Base-by-base conservation (phyloP, 2,113 vertebrate species). In the Paramisgurnus dabryanus region DNA sequence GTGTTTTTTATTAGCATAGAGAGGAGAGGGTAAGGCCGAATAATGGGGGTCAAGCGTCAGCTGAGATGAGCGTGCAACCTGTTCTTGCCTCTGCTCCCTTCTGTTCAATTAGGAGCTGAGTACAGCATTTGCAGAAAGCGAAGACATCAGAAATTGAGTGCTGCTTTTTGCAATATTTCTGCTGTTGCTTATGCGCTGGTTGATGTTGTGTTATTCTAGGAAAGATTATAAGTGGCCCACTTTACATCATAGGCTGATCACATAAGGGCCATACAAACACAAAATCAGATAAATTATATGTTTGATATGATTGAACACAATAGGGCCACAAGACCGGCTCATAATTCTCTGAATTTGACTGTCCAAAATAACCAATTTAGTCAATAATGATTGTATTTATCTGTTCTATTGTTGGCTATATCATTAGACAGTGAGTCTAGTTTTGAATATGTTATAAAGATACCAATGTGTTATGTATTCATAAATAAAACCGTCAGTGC, bases 1-100 rank as follows among this genome's bases (percentile, higher is more conserved):
- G 7, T 75, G 15, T 47, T 73, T 18, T 13, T 50, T 49, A 64
- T 76, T 64, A 64, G 43, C 73, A 64, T 50, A 12, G 7, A 34
- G 18, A 74, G 41, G 18, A 49, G 22, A 75, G 22, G 22, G 4
- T 64, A 5, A 9, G 45, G 50, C 22, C 6, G 17, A 76, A 22
- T 27, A 8, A 27, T 12, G 11, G 43, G 40, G 55, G 73, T 50
- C 43, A 64, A 64, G 60, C 22, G 18, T 75, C 13, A 17, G 22
- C 43, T 63, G 72, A 47, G 41, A 49, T 47, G n/a, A 12, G 9
- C 3, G 27, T 4, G 11, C 2, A 22, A 22, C 10, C 58, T 64
- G 72, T 63, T 47, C 43, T 17, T 75, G 11, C 47, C 43, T 6
- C 13, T 34, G 17, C 15, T 64, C 22, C 15, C 60, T 10, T 39